These are phyloP conservation scores for Mobula birostris DNA, from an alignment of 2,113 vertebrate genomes.

Conservation along the genomic window DNA sequence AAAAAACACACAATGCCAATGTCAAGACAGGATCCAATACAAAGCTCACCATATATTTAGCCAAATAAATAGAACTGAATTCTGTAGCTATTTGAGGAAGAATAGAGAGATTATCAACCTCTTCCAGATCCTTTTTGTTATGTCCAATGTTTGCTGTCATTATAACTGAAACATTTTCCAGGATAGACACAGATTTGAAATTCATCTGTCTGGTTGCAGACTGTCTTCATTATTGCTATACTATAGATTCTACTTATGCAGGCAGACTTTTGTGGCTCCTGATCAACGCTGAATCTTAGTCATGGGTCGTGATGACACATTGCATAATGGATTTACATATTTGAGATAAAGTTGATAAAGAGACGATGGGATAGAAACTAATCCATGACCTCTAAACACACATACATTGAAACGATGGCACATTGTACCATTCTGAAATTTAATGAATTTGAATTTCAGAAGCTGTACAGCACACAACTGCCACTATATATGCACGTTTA, in stretches of 20 bases:
- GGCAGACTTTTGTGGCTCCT: not conserved
- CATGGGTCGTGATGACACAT: not conserved
- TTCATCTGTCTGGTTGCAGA: not conserved
- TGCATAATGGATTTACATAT: not conserved
- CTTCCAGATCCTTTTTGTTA: not conserved
- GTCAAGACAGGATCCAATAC: not conserved
- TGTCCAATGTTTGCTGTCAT: not conserved
- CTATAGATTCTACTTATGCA: not conserved
- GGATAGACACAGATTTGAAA: not conserved
- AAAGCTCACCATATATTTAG: not conserved
- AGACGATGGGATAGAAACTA: not conserved
- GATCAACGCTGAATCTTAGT: not conserved
- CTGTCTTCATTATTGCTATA: not conserved
- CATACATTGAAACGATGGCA: too few relatives aligned
- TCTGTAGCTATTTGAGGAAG: not conserved
- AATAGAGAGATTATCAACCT: conserved; percentile 7
- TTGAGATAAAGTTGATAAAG: not conserved
- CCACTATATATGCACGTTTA: too few relatives aligned
- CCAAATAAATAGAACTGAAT: not conserved
- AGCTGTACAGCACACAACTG: too few relatives aligned
- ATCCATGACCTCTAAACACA: too few relatives aligned
- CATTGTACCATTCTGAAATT: too few relatives aligned
- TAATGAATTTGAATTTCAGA: too few relatives aligned
- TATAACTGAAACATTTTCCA: not conserved
- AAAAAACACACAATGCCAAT: not conserved